phyloP scores from a whole-genome alignment of 2,113 vertebrate genomes.

The Ariopsis seemanni region DNA sequence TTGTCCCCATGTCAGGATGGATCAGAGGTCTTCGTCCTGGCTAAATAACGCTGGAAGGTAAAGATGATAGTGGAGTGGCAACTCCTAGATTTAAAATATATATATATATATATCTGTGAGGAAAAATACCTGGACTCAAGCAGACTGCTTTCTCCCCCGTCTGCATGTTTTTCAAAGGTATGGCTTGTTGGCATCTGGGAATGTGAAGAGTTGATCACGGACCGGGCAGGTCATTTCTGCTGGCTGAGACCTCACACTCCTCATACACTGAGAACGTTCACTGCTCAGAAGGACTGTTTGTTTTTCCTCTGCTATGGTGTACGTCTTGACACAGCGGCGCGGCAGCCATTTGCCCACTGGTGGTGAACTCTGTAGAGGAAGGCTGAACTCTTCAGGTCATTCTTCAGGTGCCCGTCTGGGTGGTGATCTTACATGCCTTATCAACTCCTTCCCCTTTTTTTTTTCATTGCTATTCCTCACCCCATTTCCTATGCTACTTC shows the following conservation, averaged over 20 bases:
- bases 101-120: not conserved
- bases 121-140: conserved; percentile 42
- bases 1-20: not conserved
- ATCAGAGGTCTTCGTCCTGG: not conserved
- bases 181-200: conserved; percentile 67
- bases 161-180: conserved; percentile 58
- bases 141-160: conserved; percentile 14
- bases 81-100: not conserved
- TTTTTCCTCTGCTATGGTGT: conserved; percentile 69
- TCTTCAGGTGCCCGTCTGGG: conserved; percentile 4
- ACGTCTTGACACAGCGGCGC: conserved; percentile 67
- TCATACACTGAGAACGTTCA: conserved; percentile 70
- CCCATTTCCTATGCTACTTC: not conserved
- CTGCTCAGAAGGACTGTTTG: conserved; percentile 68
- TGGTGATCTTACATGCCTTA: not conserved
- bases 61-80: not conserved
- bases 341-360: conserved; percentile 60
- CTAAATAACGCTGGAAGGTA: not conserved
- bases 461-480: conserved; percentile 55
- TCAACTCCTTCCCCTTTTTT: conserved; percentile 5
- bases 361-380: conserved; percentile 57
- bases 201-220: conserved; percentile 64
- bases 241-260: conserved; percentile 61
- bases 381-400: conserved; percentile 59
- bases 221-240: conserved; percentile 62